Percentiles rank a stretch among this genome's conserved stretches.
phyloP scores from a whole-genome alignment of 2,797 vertebrate genomes.

The Lepilemur ruficaudatus region DNA sequence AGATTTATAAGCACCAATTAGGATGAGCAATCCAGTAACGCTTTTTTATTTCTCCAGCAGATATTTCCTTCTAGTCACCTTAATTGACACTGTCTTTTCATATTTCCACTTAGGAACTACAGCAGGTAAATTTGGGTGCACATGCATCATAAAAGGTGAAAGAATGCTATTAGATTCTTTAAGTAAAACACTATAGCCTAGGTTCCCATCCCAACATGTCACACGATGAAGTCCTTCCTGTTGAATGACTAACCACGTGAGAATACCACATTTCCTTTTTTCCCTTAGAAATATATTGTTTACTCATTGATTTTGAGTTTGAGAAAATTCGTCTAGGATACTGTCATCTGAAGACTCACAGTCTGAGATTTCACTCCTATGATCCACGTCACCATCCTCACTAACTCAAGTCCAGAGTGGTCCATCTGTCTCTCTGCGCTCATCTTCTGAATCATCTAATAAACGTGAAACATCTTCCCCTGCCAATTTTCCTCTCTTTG shows the following conservation, averaged over 20 bases:
- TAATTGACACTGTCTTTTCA: background rate
- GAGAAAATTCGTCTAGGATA: background rate
- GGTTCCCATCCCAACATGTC: background rate
- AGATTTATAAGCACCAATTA: background rate
- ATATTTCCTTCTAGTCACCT: background rate
- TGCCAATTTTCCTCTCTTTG: background rate
- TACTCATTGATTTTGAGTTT: background rate
- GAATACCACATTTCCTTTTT: background rate
- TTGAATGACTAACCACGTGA: background rate
- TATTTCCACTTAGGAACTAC: background rate
- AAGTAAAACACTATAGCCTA: background rate
- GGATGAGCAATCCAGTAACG: background rate
- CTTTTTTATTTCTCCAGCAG: background rate
- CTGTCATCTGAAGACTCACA: background rate
- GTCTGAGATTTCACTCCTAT: background rate
- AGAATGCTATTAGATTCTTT: background rate
- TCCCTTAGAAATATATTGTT: background rate
- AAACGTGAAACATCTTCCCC: background rate
- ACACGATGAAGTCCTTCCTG: background rate
- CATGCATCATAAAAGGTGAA: background rate
- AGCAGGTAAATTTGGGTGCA: background rate
- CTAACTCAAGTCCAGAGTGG: background rate
- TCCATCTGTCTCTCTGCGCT: background rate
- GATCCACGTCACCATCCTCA: background rate
- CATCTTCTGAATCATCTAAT: background rate